Conservation (phyloP, 2,797 vertebrate species). For the Melanotaenia pygmaea region DNA sequence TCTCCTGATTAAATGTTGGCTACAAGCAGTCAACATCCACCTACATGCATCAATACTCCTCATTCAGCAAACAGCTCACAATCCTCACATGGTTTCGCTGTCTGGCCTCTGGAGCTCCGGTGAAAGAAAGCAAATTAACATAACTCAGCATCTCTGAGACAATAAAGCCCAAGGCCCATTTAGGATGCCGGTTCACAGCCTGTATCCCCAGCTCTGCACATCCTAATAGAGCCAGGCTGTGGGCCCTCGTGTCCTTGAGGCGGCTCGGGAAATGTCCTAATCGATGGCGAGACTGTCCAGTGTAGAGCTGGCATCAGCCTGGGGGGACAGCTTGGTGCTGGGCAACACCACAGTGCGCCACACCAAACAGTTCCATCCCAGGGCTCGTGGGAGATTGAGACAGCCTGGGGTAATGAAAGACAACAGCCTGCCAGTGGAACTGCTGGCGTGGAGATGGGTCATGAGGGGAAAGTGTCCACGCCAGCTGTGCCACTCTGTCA, state of each 20-base stretch:
- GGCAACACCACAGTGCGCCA: constrained; percentile 42
- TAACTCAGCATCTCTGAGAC: constrained; percentile 50
- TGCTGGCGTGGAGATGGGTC: constrained; percentile 60
- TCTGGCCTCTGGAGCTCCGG: constrained; percentile 35
- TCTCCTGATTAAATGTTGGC: constrained; percentile 31
- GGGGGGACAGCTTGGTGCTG: constrained; percentile 46
- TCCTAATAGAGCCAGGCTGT: constrained; percentile 58
- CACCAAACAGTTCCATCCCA: constrained; percentile 51
- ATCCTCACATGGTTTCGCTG: constrained; percentile 32
- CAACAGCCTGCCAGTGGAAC: constrained; percentile 77
- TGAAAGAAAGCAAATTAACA: constrained; percentile 35
- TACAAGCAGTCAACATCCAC: constrained; percentile 42
- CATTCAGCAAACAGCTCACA: constrained; percentile 44
- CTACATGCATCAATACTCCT: constrained; percentile 45
- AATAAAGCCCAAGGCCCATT: constrained; percentile 49
- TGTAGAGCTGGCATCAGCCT: constrained; percentile 63
- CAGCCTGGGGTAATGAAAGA: constrained; percentile 79
- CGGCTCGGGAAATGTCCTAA: constrained; percentile 66
- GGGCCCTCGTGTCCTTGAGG: constrained; percentile 61
- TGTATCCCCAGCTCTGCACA: constrained; percentile 37
- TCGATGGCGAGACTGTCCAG: constrained; percentile 66
- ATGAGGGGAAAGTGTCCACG: constrained; percentile 45
- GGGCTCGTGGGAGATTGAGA: constrained; percentile 66
- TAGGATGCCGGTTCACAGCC: constrained; percentile 35
- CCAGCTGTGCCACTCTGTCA: constrained; percentile 68